These are phyloP conservation scores for Clytia hemisphaerica DNA, from an alignment of 30 jellyfish, hydroid and myxozoan genomes.

Conservation along the genomic window DNA sequence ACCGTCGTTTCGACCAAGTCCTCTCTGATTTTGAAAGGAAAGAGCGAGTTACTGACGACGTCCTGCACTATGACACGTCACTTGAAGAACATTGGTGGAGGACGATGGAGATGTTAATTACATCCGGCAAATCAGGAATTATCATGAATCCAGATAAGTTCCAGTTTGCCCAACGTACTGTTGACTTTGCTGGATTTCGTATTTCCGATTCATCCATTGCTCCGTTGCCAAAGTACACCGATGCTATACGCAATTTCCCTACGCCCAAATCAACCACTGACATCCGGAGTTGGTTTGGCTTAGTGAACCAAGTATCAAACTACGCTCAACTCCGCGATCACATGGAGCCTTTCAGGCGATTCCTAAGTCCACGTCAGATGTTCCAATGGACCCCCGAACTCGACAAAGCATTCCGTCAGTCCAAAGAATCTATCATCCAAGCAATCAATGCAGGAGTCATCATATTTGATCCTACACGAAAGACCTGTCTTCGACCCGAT, in stretches of 20 bases:
- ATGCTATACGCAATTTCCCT: neutral
- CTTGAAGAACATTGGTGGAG: constrained; percentile 1
- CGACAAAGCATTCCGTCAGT: neutral
- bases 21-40: neutral
- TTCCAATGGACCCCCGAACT: neutral
- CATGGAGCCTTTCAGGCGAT: neutral
- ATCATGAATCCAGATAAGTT: neutral
- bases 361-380: neutral
- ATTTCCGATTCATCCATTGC: neutral
- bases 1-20: neutral
- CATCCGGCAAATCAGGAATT: too few relatives aligned
- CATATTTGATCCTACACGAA: too few relatives aligned
- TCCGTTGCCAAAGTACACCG: constrained; percentile 1
- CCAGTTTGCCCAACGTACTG: neutral
- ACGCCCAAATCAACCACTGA: neutral
- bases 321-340: neutral
- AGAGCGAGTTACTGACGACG: neutral
- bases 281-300: constrained; percentile 7
- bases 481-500: too few relatives aligned
- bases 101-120: too few relatives aligned
- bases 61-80: neutral
- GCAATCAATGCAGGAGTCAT: neutral
- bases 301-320: neutral
- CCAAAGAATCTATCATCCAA: neutral
- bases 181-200: neutral